Conservation (phyloP, 2,113 vertebrate genomes). For the Paratilapia polleni region DNA sequence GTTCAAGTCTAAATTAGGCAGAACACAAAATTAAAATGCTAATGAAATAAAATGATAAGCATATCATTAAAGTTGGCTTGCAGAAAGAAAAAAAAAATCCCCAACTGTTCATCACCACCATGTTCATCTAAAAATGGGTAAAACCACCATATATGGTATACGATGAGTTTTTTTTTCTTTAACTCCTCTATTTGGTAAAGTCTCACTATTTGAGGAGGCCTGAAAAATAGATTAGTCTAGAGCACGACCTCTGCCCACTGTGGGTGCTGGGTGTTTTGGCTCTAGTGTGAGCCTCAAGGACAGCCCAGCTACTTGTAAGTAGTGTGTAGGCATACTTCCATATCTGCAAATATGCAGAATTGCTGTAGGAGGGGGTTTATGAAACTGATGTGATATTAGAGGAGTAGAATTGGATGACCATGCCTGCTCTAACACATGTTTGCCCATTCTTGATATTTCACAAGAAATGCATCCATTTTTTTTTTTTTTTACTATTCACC, state of each 20-base stretch:
- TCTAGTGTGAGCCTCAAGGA: neutral
- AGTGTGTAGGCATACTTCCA: rapidly evolving
- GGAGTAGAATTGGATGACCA: neutral
- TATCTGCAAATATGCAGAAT: neutral
- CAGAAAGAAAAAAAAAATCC: neutral
- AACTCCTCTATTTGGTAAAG: neutral
- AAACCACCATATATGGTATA: neutral
- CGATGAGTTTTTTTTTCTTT: neutral
- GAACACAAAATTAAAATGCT: neutral
- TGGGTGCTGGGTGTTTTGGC: neutral
- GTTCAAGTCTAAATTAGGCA: neutral
- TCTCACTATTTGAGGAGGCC: neutral
- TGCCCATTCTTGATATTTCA: neutral
- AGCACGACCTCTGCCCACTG: neutral
- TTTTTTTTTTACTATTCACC: neutral
- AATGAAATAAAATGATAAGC: neutral
- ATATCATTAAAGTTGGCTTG: neutral
- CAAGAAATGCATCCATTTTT: neutral
- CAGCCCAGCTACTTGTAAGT: neutral
- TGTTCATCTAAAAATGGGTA: neutral
- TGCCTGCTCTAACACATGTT: rapidly evolving
- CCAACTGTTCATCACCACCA: neutral
- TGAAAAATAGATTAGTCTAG: neutral
- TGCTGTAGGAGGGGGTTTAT: neutral
- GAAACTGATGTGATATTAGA: neutral